Base-by-base conservation (phyloP, 2,797 vertebrate genomes). In the Anguilla pacifica region DNA sequence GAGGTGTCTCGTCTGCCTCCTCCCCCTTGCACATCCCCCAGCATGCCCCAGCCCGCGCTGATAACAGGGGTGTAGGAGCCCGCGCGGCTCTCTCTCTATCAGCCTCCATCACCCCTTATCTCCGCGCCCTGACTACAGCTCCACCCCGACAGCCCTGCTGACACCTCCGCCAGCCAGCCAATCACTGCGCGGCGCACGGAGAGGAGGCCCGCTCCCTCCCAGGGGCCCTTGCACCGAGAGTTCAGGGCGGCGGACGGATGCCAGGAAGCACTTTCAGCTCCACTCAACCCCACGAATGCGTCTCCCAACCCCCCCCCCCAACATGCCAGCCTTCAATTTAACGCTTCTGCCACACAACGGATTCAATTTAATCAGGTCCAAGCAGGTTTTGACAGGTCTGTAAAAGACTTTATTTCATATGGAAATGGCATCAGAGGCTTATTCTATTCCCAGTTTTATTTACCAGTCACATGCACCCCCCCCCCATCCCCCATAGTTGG, bases 181-280 rank as follows among this genome's bases (percentile, higher is more conserved):
- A 83, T 67, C 83, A 4, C 49, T 31, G 85, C 74, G 17, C 72
- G 59, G 31, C 46, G 19, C n/a, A 9, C 22, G 19, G 22, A 67
- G 77, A 81, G 79, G 77, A 87, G 35, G 43, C 46, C 84, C 15
- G 6, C 43, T 11, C 39, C 43, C 85, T 94, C 94, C 93, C 94
- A 72, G 31, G 90, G 91, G 94, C 89, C 92, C 67, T 89, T 59
- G 59, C 93, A 95, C 85, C 72, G 89, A 92, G 90, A 94, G 95
- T 94, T 96, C 94, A 95, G 91, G 89, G 87, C 89, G 87, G 89
- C 90, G 89, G 85, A 85, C 81, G 81, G 86, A 93, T 90, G 91
- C 81, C 57, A 86, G 86, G 85, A 92, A 88, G 55, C 64, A 28
- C 87, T 85, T 28, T 86, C 1, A 31, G 35, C 9, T 6, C 85